phyloP scores from a whole-genome alignment of 2,797 vertebrate species.

The Taenioides sp. region DNA sequence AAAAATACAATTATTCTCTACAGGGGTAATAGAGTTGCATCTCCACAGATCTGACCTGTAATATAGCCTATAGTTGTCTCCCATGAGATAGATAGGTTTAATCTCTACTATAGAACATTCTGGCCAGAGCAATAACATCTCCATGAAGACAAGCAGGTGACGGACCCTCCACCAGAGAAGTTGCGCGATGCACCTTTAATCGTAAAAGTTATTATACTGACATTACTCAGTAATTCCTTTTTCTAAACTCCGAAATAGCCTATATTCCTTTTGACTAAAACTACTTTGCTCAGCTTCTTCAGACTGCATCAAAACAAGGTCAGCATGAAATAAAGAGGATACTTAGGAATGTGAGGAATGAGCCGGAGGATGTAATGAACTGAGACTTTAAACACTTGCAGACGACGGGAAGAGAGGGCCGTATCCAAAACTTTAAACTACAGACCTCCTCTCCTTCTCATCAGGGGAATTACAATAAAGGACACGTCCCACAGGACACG shows the following conservation, averaged over 20 bases:
- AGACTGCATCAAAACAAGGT: conserved; percentile 34
- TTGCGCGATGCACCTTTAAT: too few relatives aligned
- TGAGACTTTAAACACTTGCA: conserved; percentile 42
- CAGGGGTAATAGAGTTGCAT: too few relatives aligned
- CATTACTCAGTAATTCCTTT: not conserved
- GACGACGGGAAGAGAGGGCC: conserved; percentile 7
- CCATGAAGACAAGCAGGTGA: too few relatives aligned
- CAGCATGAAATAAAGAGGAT: conserved; percentile 20
- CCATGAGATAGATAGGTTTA: too few relatives aligned
- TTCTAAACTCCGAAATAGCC: not conserved
- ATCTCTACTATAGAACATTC: too few relatives aligned
- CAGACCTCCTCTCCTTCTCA: conserved; percentile 26
- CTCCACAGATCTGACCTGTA: too few relatives aligned
- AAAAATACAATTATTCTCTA: too few relatives aligned
- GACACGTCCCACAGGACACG: conserved; percentile 29
- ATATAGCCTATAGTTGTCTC: too few relatives aligned
- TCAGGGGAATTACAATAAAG: conserved; percentile 40
- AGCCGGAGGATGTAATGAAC: conserved; percentile 41
- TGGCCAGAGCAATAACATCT: too few relatives aligned
- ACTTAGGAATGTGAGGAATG: conserved; percentile 49
- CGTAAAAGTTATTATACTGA: too few relatives aligned
- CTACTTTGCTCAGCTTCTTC: not conserved
- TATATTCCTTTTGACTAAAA: not conserved
- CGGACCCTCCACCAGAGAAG: too few relatives aligned
- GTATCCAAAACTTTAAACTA: conserved; percentile 29